Evolutionary conservation across 2,888 invertebrate species (phyloP).

Genomic region (Apamea anceps): DNA sequence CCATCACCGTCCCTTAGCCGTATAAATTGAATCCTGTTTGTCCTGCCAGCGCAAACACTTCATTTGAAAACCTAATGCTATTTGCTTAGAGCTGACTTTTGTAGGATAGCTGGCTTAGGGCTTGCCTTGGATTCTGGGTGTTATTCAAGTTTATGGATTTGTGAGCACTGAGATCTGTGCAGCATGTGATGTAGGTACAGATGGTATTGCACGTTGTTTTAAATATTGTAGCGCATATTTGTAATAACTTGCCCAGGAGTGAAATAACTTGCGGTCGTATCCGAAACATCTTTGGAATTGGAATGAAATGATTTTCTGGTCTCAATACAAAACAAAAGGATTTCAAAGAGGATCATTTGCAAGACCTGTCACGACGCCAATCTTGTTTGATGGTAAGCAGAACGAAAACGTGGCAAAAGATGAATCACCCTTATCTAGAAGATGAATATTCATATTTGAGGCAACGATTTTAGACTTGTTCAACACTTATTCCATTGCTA

Average conservation of each 20-base stretch:
- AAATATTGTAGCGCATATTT: not conserved
- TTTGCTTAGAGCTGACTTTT: constrained; percentile 42
- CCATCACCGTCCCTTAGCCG: constrained; percentile 55
- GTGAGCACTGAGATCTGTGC: constrained; percentile 32
- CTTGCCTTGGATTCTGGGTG: constrained; percentile 43
- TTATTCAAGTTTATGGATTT: constrained; percentile 59
- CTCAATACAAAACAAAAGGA: constrained; percentile 6
- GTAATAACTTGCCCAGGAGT: not conserved
- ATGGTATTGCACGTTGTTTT: constrained; percentile 37
- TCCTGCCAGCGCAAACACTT: constrained; percentile 50
- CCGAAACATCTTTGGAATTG: constrained; percentile 3
- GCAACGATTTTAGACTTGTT: not conserved
- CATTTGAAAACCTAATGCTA: constrained; percentile 42
- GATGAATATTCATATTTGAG: constrained; percentile 35
- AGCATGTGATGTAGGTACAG: constrained; percentile 12
- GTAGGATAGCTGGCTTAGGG: constrained; percentile 4
- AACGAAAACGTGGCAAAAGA: constrained; percentile 16
- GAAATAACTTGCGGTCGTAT: not conserved
- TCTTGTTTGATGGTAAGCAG: constrained; percentile 9
- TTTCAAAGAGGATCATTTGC: constrained; percentile 21
- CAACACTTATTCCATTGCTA: not conserved
- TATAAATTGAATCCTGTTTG: constrained; percentile 67
- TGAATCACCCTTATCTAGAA: constrained; percentile 11
- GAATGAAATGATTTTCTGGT: constrained; percentile 25
- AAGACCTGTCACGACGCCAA: constrained; percentile 13